A percentile compares a stretch with the other conserved stretches of the same genome.
Evolutionary conservation across 35 echinoderm and acorn worm genomes (phyloP).

Genomic region (Eucidaris tribuloides): DNA sequence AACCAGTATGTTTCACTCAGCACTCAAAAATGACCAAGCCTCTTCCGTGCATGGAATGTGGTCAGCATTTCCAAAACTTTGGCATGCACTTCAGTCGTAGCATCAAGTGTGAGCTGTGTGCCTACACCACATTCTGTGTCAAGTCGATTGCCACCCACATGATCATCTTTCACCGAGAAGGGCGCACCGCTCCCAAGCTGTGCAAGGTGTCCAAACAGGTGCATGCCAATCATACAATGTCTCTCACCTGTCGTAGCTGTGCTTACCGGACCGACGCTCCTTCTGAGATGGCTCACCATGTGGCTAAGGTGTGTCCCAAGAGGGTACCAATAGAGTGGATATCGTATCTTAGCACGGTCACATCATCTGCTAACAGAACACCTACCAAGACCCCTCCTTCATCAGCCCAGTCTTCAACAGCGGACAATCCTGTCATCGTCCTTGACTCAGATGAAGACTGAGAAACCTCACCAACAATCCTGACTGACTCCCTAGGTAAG

Average conservation of each 20-base stretch:
- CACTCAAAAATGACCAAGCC: not conserved
- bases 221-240: slow-evolving; percentile 1
- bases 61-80: not conserved
- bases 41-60: slow-evolving; percentile 36
- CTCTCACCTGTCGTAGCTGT: slow-evolving; percentile 4
- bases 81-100: slow-evolving; percentile 11
- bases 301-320: not conserved
- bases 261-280: slow-evolving; percentile 14
- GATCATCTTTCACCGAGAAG: slow-evolving; percentile 33
- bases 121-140: slow-evolving; percentile 33
- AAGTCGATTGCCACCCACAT: slow-evolving; percentile 32
- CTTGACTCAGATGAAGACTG: too few relatives aligned
- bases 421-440: too few relatives aligned
- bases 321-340: not conserved
- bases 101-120: slow-evolving; percentile 6
- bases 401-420: too few relatives aligned
- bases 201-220: slow-evolving; percentile 4
- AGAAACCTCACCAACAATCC: too few relatives aligned
- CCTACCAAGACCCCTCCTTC: too few relatives aligned
- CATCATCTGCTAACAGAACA: too few relatives aligned
- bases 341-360: too few relatives aligned
- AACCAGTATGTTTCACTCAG: not conserved
- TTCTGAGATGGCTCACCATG: slow-evolving; percentile 20
- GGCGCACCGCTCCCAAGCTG: not conserved
- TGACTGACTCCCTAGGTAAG: too few relatives aligned